phyloP scores from a whole-genome alignment of 2,888 invertebrate genomes.

The Machimus atricapillus region DNA sequence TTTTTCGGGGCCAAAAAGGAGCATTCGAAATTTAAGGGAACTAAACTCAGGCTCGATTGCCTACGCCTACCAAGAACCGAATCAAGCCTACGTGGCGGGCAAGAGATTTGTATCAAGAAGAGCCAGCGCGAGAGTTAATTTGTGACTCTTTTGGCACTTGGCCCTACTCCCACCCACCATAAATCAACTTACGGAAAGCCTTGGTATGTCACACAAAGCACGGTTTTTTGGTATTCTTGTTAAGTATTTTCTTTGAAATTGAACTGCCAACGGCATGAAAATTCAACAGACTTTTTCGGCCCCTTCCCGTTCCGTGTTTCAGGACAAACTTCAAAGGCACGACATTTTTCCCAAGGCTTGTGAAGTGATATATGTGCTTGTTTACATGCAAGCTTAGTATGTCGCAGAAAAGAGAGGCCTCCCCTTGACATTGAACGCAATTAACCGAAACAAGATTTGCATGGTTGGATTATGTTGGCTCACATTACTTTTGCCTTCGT shows the following conservation, averaged over 20 bases:
- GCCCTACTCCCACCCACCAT: neutral
- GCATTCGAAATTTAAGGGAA: neutral
- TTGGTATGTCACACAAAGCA: neutral
- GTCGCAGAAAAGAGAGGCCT: neutral
- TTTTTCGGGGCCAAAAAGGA: neutral
- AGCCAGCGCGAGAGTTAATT: neutral
- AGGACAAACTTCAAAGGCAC: neutral
- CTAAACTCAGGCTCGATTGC: neutral
- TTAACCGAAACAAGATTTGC: slow-evolving; percentile 6
- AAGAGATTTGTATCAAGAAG: neutral
- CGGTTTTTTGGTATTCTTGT: slow-evolving; percentile 16
- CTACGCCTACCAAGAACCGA: neutral
- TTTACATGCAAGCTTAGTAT: slow-evolving; percentile 4
- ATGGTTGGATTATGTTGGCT: neutral
- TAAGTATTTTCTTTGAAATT: slow-evolving; percentile 19
- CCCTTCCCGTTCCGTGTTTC: neutral
- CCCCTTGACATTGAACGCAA: slow-evolving; percentile 9
- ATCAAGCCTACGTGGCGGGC: neutral
- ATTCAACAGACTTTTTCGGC: neutral
- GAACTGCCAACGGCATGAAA: slow-evolving; percentile 11
- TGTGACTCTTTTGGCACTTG: neutral
- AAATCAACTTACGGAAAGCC: neutral
- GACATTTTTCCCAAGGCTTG: neutral
- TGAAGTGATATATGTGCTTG: slow-evolving; percentile 13
- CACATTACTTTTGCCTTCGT: neutral